Conservation (phyloP, 2,113 vertebrate genomes). For the Sander lucioperca region DNA sequence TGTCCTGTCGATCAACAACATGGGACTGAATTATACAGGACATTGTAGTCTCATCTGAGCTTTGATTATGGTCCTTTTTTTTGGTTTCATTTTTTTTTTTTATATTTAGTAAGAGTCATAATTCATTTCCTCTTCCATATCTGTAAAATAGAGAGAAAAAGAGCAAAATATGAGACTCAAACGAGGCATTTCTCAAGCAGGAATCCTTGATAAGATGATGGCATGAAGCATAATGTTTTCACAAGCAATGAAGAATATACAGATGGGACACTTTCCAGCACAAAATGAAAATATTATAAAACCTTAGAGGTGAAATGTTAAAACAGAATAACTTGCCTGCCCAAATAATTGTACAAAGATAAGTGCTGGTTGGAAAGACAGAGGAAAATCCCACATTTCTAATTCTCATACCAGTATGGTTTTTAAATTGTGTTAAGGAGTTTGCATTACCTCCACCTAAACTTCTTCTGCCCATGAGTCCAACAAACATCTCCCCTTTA, state of each 20-base stretch:
- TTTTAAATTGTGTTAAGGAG: neutral
- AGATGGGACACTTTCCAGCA: neutral
- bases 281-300: neutral
- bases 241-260: neutral
- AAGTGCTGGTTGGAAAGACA: neutral
- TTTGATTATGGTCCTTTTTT: neutral
- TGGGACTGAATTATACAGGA: slow-evolving; percentile 9
- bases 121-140: slow-evolving; percentile 64
- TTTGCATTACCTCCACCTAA: slow-evolving; percentile 73
- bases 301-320: neutral
- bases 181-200: neutral
- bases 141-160: slow-evolving; percentile 38
- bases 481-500: slow-evolving; percentile 79
- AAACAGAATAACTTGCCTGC: neutral
- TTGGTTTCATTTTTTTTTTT: neutral
- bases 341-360: neutral
- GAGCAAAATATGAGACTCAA: neutral
- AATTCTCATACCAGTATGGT: too few relatives aligned
- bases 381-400: neutral
- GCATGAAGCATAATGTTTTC: neutral
- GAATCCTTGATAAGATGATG: too few relatives aligned
- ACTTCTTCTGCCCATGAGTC: slow-evolving; percentile 79
- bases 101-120: slow-evolving; percentile 56
- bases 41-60: slow-evolving; percentile 1
- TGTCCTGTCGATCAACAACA: slow-evolving; percentile 50